A percentile compares a stretch with the other conserved stretches of the same genome.
These are phyloP conservation scores for Brachypodius melanocephalos DNA, from an alignment of 2,113 vertebrate genomes.

Conservation along the genomic window DNA sequence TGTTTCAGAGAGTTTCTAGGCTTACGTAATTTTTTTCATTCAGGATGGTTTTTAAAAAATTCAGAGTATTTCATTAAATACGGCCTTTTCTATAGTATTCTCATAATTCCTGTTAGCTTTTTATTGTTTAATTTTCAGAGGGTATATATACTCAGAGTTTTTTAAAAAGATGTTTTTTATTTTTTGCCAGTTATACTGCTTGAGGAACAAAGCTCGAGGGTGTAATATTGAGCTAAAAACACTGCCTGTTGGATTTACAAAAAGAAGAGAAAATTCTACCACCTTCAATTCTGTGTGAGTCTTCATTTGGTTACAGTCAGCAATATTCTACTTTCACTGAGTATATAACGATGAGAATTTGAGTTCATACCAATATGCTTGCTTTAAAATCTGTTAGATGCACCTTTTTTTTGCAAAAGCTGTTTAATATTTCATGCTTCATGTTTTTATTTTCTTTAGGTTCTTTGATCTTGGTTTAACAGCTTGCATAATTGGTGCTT, in stretches of 20 bases:
- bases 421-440: not conserved
- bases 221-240: constrained; percentile 82
- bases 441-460: not conserved
- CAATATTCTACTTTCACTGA: not conserved
- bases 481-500: not conserved
- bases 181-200: constrained; percentile 74
- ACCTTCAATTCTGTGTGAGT: constrained; percentile 81
- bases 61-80: not conserved
- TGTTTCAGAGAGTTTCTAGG: not conserved
- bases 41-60: accelerated
- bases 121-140: not conserved
- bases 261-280: constrained; percentile 89
- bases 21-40: not conserved
- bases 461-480: not conserved
- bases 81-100: not conserved
- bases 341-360: not conserved
- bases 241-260: constrained; percentile 86
- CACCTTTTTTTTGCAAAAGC: not conserved
- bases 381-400: not conserved
- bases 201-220: constrained; percentile 79
- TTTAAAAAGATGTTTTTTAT: not conserved
- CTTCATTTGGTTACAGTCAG: not conserved
- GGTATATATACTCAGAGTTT: not conserved
- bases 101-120: not conserved
- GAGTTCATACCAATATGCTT: not conserved